phyloP scores from a whole-genome alignment of 1,140 invertebrate species.

The Lasioglossum albipes region DNA sequence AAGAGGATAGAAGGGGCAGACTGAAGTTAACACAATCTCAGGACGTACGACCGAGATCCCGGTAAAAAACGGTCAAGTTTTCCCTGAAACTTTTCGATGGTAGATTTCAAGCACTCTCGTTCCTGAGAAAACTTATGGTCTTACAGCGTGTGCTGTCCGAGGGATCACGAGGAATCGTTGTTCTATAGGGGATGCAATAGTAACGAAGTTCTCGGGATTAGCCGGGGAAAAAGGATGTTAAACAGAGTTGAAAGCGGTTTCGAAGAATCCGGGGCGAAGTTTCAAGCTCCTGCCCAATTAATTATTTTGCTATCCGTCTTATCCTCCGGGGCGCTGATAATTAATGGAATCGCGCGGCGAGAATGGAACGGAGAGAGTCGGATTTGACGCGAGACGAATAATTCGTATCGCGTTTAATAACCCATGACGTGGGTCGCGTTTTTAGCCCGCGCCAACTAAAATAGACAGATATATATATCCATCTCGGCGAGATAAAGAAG shows the following conservation, averaged over 20 bases:
- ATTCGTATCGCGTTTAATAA: no score
- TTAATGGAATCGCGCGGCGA: neutral
- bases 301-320: neutral
- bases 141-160: conserved; percentile 4
- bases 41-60: neutral
- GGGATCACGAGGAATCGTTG: conserved; percentile 18
- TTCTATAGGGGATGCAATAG: conserved; percentile 9
- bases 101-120: neutral
- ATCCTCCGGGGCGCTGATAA: neutral
- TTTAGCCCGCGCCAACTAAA: neutral
- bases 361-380: neutral
- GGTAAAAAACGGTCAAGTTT: conserved; percentile 31
- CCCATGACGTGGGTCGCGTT: no score
- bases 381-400: neutral
- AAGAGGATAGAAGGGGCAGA: neutral
- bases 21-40: neutral
- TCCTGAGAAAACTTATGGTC: conserved; percentile 9
- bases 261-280: neutral
- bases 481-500: neutral
- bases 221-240: conserved; percentile 12
- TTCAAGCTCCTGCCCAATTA: neutral
- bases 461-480: neutral
- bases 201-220: conserved; percentile 26
- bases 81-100: neutral
- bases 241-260: conserved; percentile 22